Conservation (phyloP, 2,888 invertebrate species). For the Crioceris asparagi region DNA sequence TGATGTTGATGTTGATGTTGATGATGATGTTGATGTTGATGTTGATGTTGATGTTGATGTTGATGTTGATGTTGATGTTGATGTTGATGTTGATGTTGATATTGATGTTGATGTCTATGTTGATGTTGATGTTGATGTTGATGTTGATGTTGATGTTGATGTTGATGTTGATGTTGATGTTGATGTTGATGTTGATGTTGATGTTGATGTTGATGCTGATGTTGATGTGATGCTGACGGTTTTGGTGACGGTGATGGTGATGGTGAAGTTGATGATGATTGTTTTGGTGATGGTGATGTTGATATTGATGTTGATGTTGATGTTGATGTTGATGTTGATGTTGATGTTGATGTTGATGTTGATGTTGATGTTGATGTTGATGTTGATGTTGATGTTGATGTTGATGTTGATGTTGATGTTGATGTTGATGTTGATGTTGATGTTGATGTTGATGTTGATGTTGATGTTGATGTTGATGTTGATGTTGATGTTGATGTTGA, state of each 20-base stretch:
- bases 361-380: slow-evolving; percentile 1
- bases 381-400: slow-evolving; percentile 1
- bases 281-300: too few relatives aligned
- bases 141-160: slow-evolving; percentile 2
- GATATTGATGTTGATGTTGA: too few relatives aligned
- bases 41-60: slow-evolving; percentile 1
- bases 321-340: slow-evolving; percentile 1
- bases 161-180: slow-evolving; percentile 1
- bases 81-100: too few relatives aligned
- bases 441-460: slow-evolving; percentile 1
- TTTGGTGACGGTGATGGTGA: slow-evolving; percentile 1
- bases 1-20: slow-evolving; percentile 1
- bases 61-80: slow-evolving; percentile 1
- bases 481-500: slow-evolving; percentile 1
- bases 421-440: slow-evolving; percentile 1
- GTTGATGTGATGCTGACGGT: too few relatives aligned
- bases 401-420: slow-evolving; percentile 1
- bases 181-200: slow-evolving; percentile 1
- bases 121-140: slow-evolving; percentile 1
- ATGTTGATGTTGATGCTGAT: too few relatives aligned
- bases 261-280: too few relatives aligned
- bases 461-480: slow-evolving; percentile 1
- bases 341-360: slow-evolving; percentile 1
- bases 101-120: too few relatives aligned
- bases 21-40: slow-evolving; percentile 2